phyloP scores from a whole-genome alignment of 1,140 invertebrate species.

The Homarus americanus region DNA sequence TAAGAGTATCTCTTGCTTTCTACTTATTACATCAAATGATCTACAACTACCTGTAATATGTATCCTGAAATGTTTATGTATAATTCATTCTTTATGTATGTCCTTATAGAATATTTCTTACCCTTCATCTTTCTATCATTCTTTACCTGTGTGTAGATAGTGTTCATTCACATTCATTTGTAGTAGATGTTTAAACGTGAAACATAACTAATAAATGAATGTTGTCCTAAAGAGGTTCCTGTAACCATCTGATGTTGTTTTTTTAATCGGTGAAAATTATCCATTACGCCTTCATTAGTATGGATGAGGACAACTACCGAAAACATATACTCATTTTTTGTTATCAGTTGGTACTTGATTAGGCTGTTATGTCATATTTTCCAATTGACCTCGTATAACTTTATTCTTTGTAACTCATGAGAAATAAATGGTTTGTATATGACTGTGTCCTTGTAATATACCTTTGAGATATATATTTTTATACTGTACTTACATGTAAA shows the following conservation, averaged over 20 bases:
- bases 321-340: too few species aligned
- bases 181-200: background rate
- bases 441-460: background rate
- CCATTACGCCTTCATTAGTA: too few species aligned
- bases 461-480: too few species aligned
- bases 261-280: too few species aligned
- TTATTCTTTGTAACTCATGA: slow-evolving; percentile 8
- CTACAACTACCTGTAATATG: background rate
- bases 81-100: background rate
- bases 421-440: slow-evolving; percentile 14
- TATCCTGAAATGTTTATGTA: background rate
- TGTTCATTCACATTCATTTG: background rate
- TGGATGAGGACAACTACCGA: too few species aligned
- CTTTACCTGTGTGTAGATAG: background rate
- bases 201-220: background rate
- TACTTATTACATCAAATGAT: too few species aligned
- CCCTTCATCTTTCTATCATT: background rate
- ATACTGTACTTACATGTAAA: too few species aligned
- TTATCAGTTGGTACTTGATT: background rate
- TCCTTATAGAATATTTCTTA: background rate
- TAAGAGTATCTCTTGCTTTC: too few species aligned
- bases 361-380: background rate
- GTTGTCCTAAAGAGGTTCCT: background rate
- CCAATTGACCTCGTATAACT: background rate
- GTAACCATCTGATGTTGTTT: too few species aligned